These are phyloP conservation scores for Bunonema sp. DNA, from an alignment of 2,888 invertebrate genomes.

Conservation along the genomic window DNA sequence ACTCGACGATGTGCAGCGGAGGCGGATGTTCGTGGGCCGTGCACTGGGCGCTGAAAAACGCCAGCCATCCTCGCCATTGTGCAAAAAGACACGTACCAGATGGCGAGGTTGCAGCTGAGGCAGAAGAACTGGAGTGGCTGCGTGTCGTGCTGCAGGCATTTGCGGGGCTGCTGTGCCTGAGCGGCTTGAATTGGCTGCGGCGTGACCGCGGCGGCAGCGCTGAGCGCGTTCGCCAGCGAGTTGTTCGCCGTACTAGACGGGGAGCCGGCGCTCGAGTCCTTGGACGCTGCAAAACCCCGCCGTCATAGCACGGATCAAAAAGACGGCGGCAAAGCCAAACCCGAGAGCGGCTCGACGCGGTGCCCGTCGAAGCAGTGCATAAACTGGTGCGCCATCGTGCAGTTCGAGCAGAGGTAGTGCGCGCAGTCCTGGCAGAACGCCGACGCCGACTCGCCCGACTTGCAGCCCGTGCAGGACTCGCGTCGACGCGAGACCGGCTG, in stretches of 20 bases:
- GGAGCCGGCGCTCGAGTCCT: not conserved
- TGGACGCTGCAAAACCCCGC: no score
- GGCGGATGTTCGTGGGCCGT: no score
- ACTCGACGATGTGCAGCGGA: slow-evolving; percentile 66
- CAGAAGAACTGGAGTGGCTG: slow-evolving; percentile 83
- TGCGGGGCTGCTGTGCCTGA: slow-evolving; percentile 12
- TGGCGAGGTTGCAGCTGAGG: slow-evolving; percentile 74
- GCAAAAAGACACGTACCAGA: no score
- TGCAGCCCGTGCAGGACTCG: slow-evolving; percentile 72
- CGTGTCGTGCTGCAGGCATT: slow-evolving; percentile 46
- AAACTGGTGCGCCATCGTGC: slow-evolving; percentile 94
- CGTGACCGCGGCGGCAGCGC: not conserved
- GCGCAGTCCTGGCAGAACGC: slow-evolving; percentile 61
- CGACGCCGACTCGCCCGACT: slow-evolving; percentile 47
- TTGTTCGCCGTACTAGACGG: not conserved
- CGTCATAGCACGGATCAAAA: no score
- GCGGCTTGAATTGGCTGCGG: no score
- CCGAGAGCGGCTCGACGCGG: slow-evolving; percentile 23
- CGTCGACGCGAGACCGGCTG: not conserved
- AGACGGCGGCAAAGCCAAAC: no score
- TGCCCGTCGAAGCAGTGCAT: slow-evolving; percentile 88
- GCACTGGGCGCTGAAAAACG: no score
- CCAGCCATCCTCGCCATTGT: no score
- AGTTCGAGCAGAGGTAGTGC: slow-evolving; percentile 84
- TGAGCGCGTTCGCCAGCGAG: not conserved